Percentiles rank a stretch among this genome's conserved stretches.
These are phyloP conservation scores for Scotopteryx bipunctaria DNA, from an alignment of 2,888 invertebrate genomes.

Conservation along the genomic window DNA sequence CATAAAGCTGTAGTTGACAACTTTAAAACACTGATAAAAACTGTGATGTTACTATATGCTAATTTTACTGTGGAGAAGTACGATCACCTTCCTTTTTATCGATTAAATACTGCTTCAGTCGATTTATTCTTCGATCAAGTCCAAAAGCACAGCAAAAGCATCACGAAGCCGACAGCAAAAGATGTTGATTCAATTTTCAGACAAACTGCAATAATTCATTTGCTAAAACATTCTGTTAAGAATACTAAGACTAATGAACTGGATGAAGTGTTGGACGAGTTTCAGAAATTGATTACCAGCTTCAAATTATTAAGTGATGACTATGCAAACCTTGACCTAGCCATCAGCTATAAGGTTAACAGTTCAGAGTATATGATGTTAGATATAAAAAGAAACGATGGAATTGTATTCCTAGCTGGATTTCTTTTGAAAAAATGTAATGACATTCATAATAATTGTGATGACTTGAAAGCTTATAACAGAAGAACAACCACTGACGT, in stretches of 20 bases:
- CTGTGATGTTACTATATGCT: constrained; percentile 15
- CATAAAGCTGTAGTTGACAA: constrained; percentile 1
- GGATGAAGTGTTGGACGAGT: constrained; percentile 12
- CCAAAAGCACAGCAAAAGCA: constrained; percentile 14
- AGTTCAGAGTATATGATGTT: constrained; percentile 21
- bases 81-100: constrained; percentile 13
- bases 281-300: background rate
- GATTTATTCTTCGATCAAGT: constrained; percentile 21
- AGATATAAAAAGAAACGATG: constrained; percentile 18
- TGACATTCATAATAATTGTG: constrained; percentile 18
- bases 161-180: constrained; percentile 22
- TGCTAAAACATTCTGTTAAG: constrained; percentile 15
- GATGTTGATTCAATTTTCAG: constrained; percentile 21
- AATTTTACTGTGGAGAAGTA: constrained; percentile 3
- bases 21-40: constrained; percentile 9
- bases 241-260: constrained; percentile 1
- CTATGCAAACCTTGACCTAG: background rate
- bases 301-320: constrained; percentile 3
- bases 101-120: constrained; percentile 14
- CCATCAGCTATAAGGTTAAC: background rate
- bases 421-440: constrained; percentile 29
- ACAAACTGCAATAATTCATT: constrained; percentile 19
- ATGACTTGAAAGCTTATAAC: constrained; percentile 7
- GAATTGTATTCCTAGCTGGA: constrained; percentile 26
- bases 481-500: constrained; percentile 1